Conservation (phyloP, 64 coral and sea anemone species). For the Trachythela sp. region DNA sequence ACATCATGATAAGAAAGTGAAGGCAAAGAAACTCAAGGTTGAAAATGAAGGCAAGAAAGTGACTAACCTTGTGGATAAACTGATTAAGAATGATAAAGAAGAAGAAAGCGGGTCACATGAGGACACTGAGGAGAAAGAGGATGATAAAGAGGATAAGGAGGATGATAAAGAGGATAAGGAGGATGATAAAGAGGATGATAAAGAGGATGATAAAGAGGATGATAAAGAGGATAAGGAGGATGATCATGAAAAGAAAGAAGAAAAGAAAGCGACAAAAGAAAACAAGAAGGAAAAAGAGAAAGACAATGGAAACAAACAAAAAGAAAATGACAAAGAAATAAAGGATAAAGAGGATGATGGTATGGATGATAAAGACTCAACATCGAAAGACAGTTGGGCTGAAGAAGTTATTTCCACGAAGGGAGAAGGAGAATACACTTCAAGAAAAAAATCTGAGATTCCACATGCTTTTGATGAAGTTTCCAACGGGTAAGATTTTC, state of each 20-base stretch:
- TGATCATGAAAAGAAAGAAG: not conserved
- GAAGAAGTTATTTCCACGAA: not conserved
- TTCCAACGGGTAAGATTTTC: not conserved
- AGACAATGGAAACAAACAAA: not conserved
- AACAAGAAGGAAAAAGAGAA: not conserved
- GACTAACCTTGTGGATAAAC: not conserved
- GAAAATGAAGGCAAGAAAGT: not conserved
- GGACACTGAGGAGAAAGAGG: not conserved
- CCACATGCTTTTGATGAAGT: not conserved
- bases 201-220: not conserved
- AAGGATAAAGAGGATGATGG: not conserved
- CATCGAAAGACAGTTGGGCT: not conserved
- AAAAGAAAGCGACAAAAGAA: not conserved
- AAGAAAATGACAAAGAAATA: not conserved
- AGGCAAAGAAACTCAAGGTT: not conserved
- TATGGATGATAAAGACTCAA: not conserved
- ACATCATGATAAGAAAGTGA: not conserved
- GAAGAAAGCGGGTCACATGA: not conserved
- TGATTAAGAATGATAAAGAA: not conserved
- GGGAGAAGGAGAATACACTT: not conserved
- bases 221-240: not conserved
- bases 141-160: not conserved
- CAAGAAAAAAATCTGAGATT: not conserved
- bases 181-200: not conserved
- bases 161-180: not conserved